Base-by-base conservation (phyloP, 2,888 invertebrate genomes). In the Cremastobaeus sp. region DNA sequence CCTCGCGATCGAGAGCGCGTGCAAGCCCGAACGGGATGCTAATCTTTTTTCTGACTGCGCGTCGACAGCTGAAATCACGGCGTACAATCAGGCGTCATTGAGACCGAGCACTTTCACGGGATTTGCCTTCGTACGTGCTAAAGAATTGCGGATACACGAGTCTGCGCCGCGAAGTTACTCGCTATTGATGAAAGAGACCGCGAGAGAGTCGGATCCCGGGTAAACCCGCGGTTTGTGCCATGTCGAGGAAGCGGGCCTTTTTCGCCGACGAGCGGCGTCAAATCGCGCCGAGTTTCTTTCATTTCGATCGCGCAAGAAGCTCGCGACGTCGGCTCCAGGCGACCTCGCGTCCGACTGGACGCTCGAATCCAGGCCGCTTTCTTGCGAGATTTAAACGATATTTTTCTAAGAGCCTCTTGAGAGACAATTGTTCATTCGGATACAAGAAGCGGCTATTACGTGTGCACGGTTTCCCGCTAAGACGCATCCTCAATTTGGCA, bases 111-210 rank as follows among this genome's bases (percentile, higher is more conserved):
- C 47, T 55, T 54, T 55, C 65, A 35, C 65, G 45, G 37, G 30
- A 32, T 55, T 47, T 54, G 48, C 54, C 52, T 30, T 35, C 48
- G 17, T 39, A 32, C 30, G 34, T 47, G 65, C 37, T 65, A 50
- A 68, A 59, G 59, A 68, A 30, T 50, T 15, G 35, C 39, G 28
- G 35, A 60, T 39, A 69, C 54, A 59, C 60, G 41, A 55, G 48
- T 17, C 21, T 21, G 41, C 14, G 32, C 47, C 30, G 34, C 60
- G n/a, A 25, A 45, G 62, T 54, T 52, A 37, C 17, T 17, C 47
- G 69, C 54, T 62, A 70, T 62, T 70, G 60, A 70, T 62, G 54
- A 62, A 70, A 70, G 54, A 62, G 62, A 62, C 69, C 69, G 69
- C 69, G 69, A 70, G 62, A 62, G 69, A 70, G 69, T 57, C 8